A percentile compares a stretch with the other conserved stretches of the same genome.
Conservation (phyloP, 1,140 invertebrate genomes). For the Brevipalpus yothersi region DNA sequence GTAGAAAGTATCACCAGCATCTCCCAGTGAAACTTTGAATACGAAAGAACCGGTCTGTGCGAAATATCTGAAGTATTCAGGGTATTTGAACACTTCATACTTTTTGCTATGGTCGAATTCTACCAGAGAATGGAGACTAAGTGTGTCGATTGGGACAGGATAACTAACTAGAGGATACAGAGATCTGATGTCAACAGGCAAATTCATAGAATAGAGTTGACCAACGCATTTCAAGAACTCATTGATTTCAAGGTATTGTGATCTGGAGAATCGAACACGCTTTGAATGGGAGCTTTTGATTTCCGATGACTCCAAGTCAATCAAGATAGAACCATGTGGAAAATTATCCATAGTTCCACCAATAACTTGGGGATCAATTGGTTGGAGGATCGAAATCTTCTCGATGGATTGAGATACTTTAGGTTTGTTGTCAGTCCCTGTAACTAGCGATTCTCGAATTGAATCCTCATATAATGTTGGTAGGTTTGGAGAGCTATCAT, state of each 20-base stretch:
- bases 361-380: not conserved
- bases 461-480: too few relatives aligned
- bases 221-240: not conserved
- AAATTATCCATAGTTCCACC: not conserved
- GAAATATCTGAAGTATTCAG: slow-evolving; percentile 8
- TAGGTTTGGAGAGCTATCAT: too few relatives aligned
- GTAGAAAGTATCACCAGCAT: slow-evolving; percentile 46
- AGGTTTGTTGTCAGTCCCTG: too few relatives aligned
- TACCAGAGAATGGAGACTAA: slow-evolving; percentile 54
- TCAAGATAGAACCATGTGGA: not conserved
- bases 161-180: slow-evolving; percentile 47
- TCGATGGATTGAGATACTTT: too few relatives aligned
- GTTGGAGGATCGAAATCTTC: too few relatives aligned
- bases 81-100: slow-evolving; percentile 47
- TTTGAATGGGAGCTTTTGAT: not conserved
- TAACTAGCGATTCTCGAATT: too few relatives aligned
- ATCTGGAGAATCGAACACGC: not conserved
- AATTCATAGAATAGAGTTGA: slow-evolving; percentile 48
- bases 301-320: not conserved
- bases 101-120: slow-evolving; percentile 68
- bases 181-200: slow-evolving; percentile 36
- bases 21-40: slow-evolving; percentile 35
- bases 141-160: slow-evolving; percentile 62
- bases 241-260: not conserved
- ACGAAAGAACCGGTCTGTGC: not conserved